Evolutionary conservation across 2,888 invertebrate genomes (phyloP).

Genomic region (Dryobotodes eremita): DNA sequence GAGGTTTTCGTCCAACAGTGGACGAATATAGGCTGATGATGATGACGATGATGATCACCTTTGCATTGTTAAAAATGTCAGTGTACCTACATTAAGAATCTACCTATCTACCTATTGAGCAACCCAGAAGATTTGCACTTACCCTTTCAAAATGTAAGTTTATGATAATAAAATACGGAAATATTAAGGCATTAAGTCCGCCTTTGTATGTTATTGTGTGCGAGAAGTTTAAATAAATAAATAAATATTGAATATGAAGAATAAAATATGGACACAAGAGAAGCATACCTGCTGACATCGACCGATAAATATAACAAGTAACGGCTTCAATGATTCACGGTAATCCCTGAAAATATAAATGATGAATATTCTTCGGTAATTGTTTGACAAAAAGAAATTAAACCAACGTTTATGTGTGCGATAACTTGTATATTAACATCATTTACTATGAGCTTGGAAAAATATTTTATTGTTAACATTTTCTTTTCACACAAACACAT

Average conservation of each 20-base stretch:
- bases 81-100: no score
- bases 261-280: constrained; percentile 43
- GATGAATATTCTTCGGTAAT: constrained; percentile 34
- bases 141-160: neutral
- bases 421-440: neutral
- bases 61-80: no score
- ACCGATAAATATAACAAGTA: constrained; percentile 72
- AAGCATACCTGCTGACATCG: constrained; percentile 56
- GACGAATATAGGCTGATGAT: no score
- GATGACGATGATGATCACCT: no score
- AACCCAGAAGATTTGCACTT: neutral
- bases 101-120: no score
- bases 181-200: no score
- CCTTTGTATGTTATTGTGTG: no score
- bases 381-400: constrained; percentile 22
- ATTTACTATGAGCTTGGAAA: neutral
- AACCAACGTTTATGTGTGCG: neutral
- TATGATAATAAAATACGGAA: neutral
- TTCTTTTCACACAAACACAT: no score
- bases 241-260: no score
- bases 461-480: no score
- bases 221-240: no score
- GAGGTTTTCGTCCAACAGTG: no score
- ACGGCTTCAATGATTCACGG: constrained; percentile 68
- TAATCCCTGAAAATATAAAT: constrained; percentile 53